Base-by-base conservation (phyloP, 92 coral and sea anemone genomes). In the Pocillopora grandis region DNA sequence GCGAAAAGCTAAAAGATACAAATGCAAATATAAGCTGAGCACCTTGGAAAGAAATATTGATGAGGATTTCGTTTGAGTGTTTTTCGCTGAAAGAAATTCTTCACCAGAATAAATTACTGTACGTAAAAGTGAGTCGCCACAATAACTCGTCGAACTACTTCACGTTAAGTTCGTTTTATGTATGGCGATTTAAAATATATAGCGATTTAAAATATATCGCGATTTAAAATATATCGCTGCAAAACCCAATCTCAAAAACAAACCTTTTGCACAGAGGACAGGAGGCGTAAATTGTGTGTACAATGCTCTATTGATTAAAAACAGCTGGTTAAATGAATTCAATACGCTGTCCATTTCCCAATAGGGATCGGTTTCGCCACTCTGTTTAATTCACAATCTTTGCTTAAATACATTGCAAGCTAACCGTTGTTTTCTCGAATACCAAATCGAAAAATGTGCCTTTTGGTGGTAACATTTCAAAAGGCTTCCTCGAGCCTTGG, bases 321-420 rank as follows among this genome's bases (percentile, higher is more conserved):
- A 49, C 86, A 83, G 72, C 86, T 73, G 86, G 55, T 74, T 10
- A 74, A 27, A 83, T 27, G 52, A 19, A 62, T 15, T 36, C 18
- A 17, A 62, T 31, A 23, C 72, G 49, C 18, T 83, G 80, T 83
- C 16, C 86, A 62, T 73, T 83, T 83, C 64, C 74, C 23, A 71
- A 3, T 16, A 19, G 33, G 27, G 70, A 71, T 81, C 85, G 21
- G 76, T 81, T 81, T 81, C 76, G 36, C 74, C 60, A 19, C 15
- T 69, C 37, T 23, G 78, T 74, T 59, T 18, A n/a, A 12, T 31
- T 74, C 63, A 62, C 78, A 52, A 74, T 55, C 78, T 56, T 74
- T 7, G 15, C 49, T n/a, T 74, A 35, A 36, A 33, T 36, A 70
- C 21, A 37, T 42, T 42, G 52, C 8, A 42, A 42, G 52, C 52